Conservation (phyloP, 2,888 invertebrate species). For the Galerucella pusilla region DNA sequence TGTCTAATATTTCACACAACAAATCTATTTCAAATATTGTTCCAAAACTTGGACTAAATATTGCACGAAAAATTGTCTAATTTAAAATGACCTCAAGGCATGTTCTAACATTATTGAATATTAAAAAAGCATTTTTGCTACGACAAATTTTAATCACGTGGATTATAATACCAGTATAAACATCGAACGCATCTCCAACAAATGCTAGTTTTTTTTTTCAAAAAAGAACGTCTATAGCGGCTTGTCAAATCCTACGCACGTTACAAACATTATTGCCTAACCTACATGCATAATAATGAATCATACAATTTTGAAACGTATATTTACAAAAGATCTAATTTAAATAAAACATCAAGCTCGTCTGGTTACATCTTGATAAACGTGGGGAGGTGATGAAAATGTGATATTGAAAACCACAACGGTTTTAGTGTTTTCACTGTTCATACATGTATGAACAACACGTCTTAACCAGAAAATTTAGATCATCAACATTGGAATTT, state of each 20-base stretch:
- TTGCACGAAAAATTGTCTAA: too few species aligned
- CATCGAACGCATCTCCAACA: neutral
- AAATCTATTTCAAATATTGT: too few species aligned
- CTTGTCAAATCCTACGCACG: conserved; percentile 11
- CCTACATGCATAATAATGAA: conserved; percentile 15
- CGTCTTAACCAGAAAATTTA: neutral
- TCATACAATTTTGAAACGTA: conserved; percentile 4
- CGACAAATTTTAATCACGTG: neutral
- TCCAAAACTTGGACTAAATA: too few species aligned
- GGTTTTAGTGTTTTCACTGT: neutral
- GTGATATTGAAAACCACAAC: neutral
- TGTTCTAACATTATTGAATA: too few species aligned
- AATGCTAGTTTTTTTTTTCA: neutral
- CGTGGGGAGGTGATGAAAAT: neutral
- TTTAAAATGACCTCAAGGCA: too few species aligned
- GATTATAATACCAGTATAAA: neutral
- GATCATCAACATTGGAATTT: neutral
- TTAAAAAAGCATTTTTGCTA: too few species aligned
- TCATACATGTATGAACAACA: neutral
- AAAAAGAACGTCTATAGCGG: neutral
- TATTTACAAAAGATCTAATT: conserved; percentile 10
- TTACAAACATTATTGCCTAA: conserved; percentile 10
- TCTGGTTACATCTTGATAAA: conserved; percentile 16
- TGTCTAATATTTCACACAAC: too few species aligned
- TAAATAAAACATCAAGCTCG: conserved; percentile 11